A percentile compares a stretch with the other conserved stretches of the same genome.
phyloP scores from a whole-genome alignment of 2,888 invertebrate species.

The Luperina nickerlii region DNA sequence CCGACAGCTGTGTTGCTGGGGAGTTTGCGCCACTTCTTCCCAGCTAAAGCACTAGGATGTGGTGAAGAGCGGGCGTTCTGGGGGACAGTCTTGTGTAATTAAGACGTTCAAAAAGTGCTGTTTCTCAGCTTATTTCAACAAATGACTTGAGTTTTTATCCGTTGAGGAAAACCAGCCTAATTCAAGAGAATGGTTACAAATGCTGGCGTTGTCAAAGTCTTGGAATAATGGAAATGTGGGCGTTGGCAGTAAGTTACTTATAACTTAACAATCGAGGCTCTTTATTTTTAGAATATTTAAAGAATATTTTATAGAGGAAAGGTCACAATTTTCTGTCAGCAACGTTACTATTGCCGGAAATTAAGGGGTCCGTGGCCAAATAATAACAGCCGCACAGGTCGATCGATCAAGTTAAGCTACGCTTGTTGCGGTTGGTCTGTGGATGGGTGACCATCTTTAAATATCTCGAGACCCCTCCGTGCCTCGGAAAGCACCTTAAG shows the following conservation, averaged over 20 bases:
- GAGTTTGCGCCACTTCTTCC: not conserved
- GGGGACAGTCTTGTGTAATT: not conserved
- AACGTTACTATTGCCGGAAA: not conserved
- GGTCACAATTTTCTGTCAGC: constrained; percentile 2
- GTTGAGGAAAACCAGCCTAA: not conserved
- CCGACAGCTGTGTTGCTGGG: not conserved
- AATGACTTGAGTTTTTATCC: not conserved
- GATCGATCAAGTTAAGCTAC: too few relatives aligned
- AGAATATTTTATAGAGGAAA: not conserved
- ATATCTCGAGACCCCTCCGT: too few relatives aligned
- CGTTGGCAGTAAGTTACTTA: not conserved
- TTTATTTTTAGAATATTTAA: not conserved
- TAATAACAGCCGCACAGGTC: too few relatives aligned
- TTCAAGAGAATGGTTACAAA: not conserved
- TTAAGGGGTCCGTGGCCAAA: too few relatives aligned
- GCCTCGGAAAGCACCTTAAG: too few relatives aligned
- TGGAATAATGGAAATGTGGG: not conserved
- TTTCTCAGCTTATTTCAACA: not conserved
- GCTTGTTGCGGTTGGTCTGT: too few relatives aligned
- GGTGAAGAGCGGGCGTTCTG: too few relatives aligned
- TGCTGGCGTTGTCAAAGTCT: too few relatives aligned
- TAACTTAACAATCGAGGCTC: not conserved
- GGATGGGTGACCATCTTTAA: too few relatives aligned
- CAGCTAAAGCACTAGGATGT: not conserved
- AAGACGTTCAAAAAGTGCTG: not conserved